Evolutionary conservation across 2,888 invertebrate species (phyloP).

Genomic region (Oscheius sp.): DNA sequence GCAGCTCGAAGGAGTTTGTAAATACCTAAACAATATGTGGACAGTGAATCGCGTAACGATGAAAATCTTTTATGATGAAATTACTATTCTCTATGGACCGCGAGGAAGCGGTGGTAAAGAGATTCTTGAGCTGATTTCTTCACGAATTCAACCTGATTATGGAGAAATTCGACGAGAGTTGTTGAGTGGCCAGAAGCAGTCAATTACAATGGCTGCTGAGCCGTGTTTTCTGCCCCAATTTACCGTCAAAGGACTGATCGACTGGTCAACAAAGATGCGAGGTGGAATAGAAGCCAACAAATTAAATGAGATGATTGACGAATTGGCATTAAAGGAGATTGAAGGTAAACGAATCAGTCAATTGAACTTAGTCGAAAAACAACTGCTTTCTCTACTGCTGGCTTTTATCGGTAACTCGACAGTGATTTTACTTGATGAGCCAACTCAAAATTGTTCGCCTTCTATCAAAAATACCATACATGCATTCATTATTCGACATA

Average conservation of each 20-base stretch:
- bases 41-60: conserved; percentile 14
- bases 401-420: conserved; percentile 12
- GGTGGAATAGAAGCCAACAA: neutral
- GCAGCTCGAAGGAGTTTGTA: neutral
- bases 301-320: neutral
- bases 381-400: conserved; percentile 9
- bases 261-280: neutral
- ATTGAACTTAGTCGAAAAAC: neutral
- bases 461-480: neutral
- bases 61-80: conserved; percentile 3
- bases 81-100: conserved; percentile 16
- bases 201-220: neutral
- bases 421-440: conserved; percentile 13
- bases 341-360: neutral
- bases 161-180: neutral
- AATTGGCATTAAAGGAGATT: neutral
- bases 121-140: neutral
- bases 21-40: neutral
- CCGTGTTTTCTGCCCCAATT: neutral
- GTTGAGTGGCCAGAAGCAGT: neutral
- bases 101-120: conserved; percentile 7
- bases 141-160: neutral
- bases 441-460: conserved; percentile 10
- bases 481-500: neutral
- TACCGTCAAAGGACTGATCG: neutral